phyloP scores from a whole-genome alignment of 1,140 invertebrate genomes.

The Drosophila nasuta region DNA sequence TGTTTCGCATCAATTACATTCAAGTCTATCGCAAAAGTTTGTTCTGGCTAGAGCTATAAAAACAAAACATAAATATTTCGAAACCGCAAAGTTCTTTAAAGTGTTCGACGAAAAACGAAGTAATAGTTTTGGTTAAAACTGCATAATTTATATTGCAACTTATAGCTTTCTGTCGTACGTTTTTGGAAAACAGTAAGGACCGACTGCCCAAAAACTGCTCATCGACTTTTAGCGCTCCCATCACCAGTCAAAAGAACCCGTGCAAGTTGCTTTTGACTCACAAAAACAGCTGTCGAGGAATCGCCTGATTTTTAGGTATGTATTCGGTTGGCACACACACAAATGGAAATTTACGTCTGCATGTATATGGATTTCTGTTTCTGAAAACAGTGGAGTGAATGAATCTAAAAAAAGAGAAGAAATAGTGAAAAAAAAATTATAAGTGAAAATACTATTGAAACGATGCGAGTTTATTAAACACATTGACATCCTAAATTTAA shows the following conservation, averaged over 20 bases:
- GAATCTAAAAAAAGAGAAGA: conserved; percentile 6
- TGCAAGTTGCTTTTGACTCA: conserved; percentile 38
- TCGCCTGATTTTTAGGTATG: conserved; percentile 82
- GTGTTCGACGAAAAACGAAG: conserved; percentile 11
- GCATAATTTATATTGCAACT: conserved; percentile 16
- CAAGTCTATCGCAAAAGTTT: conserved; percentile 26
- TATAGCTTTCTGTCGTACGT: conserved; percentile 36
- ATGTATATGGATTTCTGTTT: conserved; percentile 1
- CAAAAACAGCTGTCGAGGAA: conserved; percentile 76
- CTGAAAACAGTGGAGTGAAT: conserved; percentile 2
- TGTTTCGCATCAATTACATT: conserved; percentile 29
- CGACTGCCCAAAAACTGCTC: conserved; percentile 59
- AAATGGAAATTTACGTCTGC: conserved; percentile 25
- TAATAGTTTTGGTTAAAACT: conserved; percentile 22
- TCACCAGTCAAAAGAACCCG: not conserved
- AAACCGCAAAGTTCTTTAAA: conserved; percentile 21
- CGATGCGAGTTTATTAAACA: no score
- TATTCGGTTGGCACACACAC: conserved; percentile 39
- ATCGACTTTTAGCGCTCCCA: conserved; percentile 23
- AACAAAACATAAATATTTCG: not conserved
- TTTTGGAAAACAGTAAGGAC: conserved; percentile 67
- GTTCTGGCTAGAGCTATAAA: conserved; percentile 20
- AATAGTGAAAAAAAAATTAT: conserved; percentile 2
- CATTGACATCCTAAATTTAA: no score
- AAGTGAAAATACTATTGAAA: no score